Evolutionary conservation across 1,140 invertebrate genomes (phyloP), one percentile per base, ranked within the genome.

Genomic region (Pomacea maculata): DNA sequence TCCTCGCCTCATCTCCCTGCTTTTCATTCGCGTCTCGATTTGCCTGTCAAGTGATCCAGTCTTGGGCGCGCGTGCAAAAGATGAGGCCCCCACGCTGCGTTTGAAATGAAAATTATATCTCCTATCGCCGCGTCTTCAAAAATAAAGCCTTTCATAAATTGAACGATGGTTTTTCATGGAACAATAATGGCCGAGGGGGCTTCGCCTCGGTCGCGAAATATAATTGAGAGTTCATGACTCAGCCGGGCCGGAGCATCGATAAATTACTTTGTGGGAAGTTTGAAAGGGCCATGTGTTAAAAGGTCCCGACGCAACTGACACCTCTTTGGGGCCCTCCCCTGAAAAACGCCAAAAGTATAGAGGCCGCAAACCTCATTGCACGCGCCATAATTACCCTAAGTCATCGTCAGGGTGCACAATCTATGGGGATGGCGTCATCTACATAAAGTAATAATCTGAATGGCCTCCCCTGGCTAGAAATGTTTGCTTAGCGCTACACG

Each of bases 91-190:
- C 61, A 45, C 57, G 75, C 61, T 63, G 75, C 63, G 67, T 78
- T 78, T 78, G 77, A 78, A 78, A 78, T 78, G 77, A 78, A 78
- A 78, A 78, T 78, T 64, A 78, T 78, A 78, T 78, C 77, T 78
- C 67, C 77, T 65, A 70, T 78, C 77, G 70, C 67, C 34, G 77
- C 65, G 14, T 68, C 65, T 54, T 57, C 54, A n/a, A 54, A 55
- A 64, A 78, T n/a, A 45, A 78, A 77, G 45, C 63, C 61, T n/a
- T 25, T 63, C 75, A 77, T 77, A 77, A 77, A 77, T 77, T 77
- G 75, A 68, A 63, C 63, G 75, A 54, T 29, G 75, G 57, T 67
- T 68, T 77, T 65, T 65, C 75, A 67, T 77, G 64, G 64, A 12
- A 63, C 63, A 68, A 68, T 77, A 65, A 77, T 67, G 75, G 45